These are phyloP conservation scores for Habrosyne pyritoides DNA, from an alignment of 2,888 invertebrate species.

Conservation along the genomic window DNA sequence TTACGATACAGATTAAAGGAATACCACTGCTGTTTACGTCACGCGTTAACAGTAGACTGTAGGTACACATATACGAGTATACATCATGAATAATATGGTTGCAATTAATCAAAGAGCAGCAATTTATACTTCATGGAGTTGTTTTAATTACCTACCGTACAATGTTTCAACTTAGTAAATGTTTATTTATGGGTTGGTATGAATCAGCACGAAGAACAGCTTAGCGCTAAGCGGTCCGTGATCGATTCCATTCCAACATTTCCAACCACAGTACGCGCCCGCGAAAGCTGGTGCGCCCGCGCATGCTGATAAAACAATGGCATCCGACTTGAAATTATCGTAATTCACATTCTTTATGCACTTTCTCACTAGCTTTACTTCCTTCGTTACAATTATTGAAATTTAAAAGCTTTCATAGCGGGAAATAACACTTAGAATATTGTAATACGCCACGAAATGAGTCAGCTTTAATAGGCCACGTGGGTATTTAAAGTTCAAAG, in stretches of 20 bases:
- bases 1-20: neutral
- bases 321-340: constrained; percentile 48
- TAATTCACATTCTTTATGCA: constrained; percentile 21
- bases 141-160: constrained; percentile 34
- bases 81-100: constrained; percentile 17
- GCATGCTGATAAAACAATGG: constrained; percentile 60
- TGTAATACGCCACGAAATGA: neutral
- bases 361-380: neutral
- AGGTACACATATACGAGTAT: too few species aligned
- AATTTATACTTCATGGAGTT: constrained; percentile 20
- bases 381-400: neutral
- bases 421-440: neutral
- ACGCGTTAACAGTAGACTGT: neutral
- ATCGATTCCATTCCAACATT: constrained; percentile 52
- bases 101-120: constrained; percentile 19
- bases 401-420: neutral
- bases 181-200: constrained; percentile 46
- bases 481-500: neutral
- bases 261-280: constrained; percentile 46
- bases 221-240: constrained; percentile 49
- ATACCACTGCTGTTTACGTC: neutral
- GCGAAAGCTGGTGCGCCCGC: constrained; percentile 62
- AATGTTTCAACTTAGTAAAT: constrained; percentile 38
- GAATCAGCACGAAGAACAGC: constrained; percentile 51
- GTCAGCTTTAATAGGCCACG: neutral